Evolutionary conservation across 1,140 invertebrate species (phyloP), one percentile per base, ranked within the genome.

Genomic region (Heliconius himera): DNA sequence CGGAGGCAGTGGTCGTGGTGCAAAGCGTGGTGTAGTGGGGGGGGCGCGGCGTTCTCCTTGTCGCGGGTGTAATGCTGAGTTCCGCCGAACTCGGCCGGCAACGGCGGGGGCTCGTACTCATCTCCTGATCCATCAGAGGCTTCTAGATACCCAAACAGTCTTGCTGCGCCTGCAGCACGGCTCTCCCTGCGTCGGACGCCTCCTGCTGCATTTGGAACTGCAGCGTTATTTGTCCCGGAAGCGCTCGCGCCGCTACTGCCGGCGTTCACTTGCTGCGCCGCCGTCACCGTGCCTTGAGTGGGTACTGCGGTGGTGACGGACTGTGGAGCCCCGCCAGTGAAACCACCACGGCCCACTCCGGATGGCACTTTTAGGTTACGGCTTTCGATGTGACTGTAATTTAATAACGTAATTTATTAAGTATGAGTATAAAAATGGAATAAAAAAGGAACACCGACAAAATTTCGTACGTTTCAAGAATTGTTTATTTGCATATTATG

Each of bases 141-240:
- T 85, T 96, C 95, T 91, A 96, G 93, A 90, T 96, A 96, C 36
- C 95, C 95, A 89, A 96, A 96, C 18, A 96, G 91, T 4, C 95
- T 88, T 36, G 95, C 95, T 29, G 95, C 95, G 60, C 95, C 95
- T 77, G 95, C 95, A 81, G 95, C 95, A 76, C 95, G 95, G 29
- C 72, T 77, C 56, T 89, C 90, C 41, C 88, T 85, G n/a, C 87
- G 82, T n/a, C 87, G 83, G 49, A 82, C 87, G 83, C 77, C 86
- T 60, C 76, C 84, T 51, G 72, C 72, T 70, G 77, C 84, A 73
- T 72, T 81, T 36, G 33, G 78, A 60, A 78, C 74, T 29, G 3
- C 70, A 76, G 76, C 74, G 60, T 73, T 70, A 22, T 11, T 70
- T 26, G 77, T 54, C 26, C 81, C 82, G 73, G 76, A 77, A 49